Evolutionary conservation across 2,888 invertebrate genomes (phyloP), one percentile per base, ranked within the genome.

Genomic region (Octodonta nipae): DNA sequence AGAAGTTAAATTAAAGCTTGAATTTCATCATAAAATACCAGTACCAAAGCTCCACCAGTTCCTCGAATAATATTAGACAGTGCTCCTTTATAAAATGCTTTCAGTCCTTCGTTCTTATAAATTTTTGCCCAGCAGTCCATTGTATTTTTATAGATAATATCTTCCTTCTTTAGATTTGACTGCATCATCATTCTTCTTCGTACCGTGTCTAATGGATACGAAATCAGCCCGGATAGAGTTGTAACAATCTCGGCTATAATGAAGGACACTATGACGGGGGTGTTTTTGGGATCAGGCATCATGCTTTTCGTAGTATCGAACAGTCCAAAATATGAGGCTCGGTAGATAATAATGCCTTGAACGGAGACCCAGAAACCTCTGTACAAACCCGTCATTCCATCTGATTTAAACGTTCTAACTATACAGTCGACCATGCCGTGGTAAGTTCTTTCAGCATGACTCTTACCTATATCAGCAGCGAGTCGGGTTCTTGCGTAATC

Each of bases 161-260:
- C 77, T 4, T 56, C 43, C 51, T 71, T 68, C 36, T 66, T 66
- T 40, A 71, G 68, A 29, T 77, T 78, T 41, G 79, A 78, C 58
- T 80, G 80, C 82, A 83, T 83, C 83, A 84, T 84, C 77, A 84
- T 78, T 49, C 82, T 71, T 59, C 71, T 66, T 58, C 70, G 64
- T 50, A 71, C 70, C 8, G 82, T 84, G 58, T 83, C 82, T 55
- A 83, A 74, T 38, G 82, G 82, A 64, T 84, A 82, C 20, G 79
- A 80, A 13, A 79, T 65, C 44, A 83, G 71, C 54, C 82, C 82
- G 45, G 81, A 71, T 28, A 72, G 67, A 31, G 79, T 76, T 26
- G 81, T 83, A 15, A 84, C 81, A 44, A 54, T 61, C 61, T 72
- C 68, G 17, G 74, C 74, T 47, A 75, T 75, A 36, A 64, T 58